Evolutionary conservation across 2,113 vertebrate genomes (phyloP), one percentile per base, ranked within the genome.

Genomic region (Scomber japonicus): DNA sequence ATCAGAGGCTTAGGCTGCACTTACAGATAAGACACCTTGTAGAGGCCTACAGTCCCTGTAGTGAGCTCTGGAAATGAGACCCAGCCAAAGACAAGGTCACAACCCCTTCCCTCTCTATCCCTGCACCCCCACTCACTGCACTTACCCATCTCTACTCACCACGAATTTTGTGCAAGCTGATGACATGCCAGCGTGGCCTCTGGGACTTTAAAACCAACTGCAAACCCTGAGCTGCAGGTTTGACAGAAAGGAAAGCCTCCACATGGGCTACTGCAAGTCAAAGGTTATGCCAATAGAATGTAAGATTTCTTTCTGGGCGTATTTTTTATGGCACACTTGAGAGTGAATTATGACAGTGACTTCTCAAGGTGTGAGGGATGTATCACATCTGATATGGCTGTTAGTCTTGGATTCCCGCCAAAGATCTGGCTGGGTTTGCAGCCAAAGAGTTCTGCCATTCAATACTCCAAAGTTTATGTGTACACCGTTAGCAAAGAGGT

Each of bases 41-140:
- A 4, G 9, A 67, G 53, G 68, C 54, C 24, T 27, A 71, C 72
- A 55, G 61, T 60, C 46, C 24, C 71, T 66, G 40, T 14, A 55
- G n/a, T 45, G 60, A 24, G 31, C 71, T 72, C 78, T 51, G 84
- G 78, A 69, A 88, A 62, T 84, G 45, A 72, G 75, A 76, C 81
- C 72, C 71, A 19, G 16, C 69, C 63, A 80, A 78, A 87, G 82
- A 84, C 88, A 82, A 91, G 89, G 90, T 91, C 84, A 75, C 56
- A 50, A 91, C 91, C 89, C 80, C 75, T n/a, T 54, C 56, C 51
- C 68, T 24, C 53, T 31, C 56, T 11, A 60, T 63, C 69, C 59
- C 53, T 21, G 24, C 66, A 19, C 45, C 61, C 35, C 31, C 5
- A 24, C 2, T 72, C 8, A 3, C 35, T 5, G 6, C 67, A 12